These are phyloP conservation scores for Poeciliopsis turrubarensis DNA, from an alignment of 2,113 vertebrate species.

Conservation along the genomic window DNA sequence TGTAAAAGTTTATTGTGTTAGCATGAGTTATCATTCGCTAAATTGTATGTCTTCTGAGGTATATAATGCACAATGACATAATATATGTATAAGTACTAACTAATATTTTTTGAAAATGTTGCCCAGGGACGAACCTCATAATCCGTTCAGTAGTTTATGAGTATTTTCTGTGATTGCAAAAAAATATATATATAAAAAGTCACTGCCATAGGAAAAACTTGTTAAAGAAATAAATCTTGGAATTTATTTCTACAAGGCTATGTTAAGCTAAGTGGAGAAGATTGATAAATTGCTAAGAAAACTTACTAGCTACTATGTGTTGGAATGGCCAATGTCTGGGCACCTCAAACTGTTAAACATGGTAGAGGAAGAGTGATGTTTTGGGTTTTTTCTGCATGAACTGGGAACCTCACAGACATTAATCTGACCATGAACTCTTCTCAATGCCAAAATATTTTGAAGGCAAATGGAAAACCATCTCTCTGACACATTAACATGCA, in stretches of 20 bases:
- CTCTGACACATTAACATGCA: not conserved
- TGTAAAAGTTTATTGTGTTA: not conserved
- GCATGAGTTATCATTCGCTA: not conserved
- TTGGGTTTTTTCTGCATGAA: not conserved
- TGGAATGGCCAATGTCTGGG: no score
- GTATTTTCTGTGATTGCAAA: constrained; percentile 6
- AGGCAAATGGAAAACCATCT: not conserved
- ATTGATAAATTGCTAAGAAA: not conserved
- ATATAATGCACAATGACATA: not conserved
- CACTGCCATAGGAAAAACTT: not conserved
- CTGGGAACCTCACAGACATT: no score
- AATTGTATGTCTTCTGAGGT: not conserved
- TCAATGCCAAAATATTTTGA: no score
- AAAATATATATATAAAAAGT: not conserved
- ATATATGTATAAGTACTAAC: not conserved
- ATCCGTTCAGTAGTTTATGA: not conserved
- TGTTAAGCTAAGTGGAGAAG: not conserved
- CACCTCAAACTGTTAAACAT: not conserved
- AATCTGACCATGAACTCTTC: no score
- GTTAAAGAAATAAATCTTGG: no score
- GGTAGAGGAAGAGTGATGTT: not conserved
- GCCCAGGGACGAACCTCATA: not conserved
- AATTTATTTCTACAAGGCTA: no score
- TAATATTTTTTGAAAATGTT: not conserved
- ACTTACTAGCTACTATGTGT: no score